Evolutionary conservation across 2,797 vertebrate genomes (phyloP), one percentile per base, ranked within the genome.

Genomic region (Discoglossus pictus): DNA sequence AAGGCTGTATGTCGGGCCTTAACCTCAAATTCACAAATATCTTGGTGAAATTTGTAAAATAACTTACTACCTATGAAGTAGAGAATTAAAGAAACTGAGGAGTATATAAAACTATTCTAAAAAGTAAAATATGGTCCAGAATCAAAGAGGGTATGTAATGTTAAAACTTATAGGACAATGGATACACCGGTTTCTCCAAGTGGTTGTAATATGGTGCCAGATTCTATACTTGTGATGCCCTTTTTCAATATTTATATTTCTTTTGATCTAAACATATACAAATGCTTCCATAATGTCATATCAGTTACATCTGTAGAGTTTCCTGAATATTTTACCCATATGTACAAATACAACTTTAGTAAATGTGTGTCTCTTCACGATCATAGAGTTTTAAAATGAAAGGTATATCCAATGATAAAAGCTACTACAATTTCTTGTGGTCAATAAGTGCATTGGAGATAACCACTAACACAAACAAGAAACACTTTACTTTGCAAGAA

Each of bases 371-470:
- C 46, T 23, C 11, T 50, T 50, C 46, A 25, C 27, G 46, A 24
- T 12, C 46, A 50, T 12, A 27, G 1, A 50, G 15, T 25, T 27
- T 50, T 25, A 50, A 25, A 12, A 25, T 50, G 46, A 23, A 25
- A 50, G 24, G 46, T 50, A 27, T 50, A 50, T 50, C 13, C n/a
- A 13, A 15, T 25, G 23, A 50, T 50, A 27, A 24, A 47, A 47
- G 18, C 44, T 23, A 25, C 46, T 44, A 27, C 15, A 21, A 17
- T 69, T 61, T 61, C 58, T 47, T 27, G 66, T 27, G 48, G 58
- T 61, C 48, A 54, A 56, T 68, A 68, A 68, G 65, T 68, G 56
- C 55, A 60, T 68, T 58, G 48, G 20, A 68, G 56, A 68, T 68
- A 68, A 68, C 38, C 54, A 42, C 51, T 48, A 61, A 53, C 16